Conservation (phyloP, 2,888 invertebrate genomes). For the Branchipolynoe longqiensis region DNA sequence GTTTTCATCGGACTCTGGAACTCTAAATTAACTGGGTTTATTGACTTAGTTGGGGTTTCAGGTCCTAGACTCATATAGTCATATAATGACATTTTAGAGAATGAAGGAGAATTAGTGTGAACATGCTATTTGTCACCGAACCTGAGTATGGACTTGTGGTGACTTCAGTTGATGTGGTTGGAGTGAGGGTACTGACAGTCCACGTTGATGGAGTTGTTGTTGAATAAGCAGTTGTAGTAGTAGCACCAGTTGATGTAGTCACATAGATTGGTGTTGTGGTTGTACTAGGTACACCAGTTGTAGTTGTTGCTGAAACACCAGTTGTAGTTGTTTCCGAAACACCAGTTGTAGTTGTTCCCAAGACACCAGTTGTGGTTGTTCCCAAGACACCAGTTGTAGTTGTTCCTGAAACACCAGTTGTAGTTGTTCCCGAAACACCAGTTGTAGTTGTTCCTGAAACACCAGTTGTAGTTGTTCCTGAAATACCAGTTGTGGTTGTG, state of each 20-base stretch:
- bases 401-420: neutral
- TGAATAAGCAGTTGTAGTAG: neutral
- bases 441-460: neutral
- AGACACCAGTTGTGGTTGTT: constrained; percentile 9
- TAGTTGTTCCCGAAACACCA: constrained; percentile 13
- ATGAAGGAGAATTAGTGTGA: too few relatives aligned
- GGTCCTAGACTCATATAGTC: too few relatives aligned
- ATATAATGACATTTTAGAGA: too few relatives aligned
- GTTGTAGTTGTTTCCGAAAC: neutral
- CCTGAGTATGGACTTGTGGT: neutral
- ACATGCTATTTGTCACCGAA: too few relatives aligned
- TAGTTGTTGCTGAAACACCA: neutral
- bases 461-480: neutral
- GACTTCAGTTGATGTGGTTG: neutral
- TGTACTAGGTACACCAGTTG: neutral
- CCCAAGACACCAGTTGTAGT: neutral
- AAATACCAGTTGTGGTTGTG: neutral
- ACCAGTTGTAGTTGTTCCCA: neutral
- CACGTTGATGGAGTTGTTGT: constrained; percentile 6
- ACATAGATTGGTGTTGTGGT: neutral
- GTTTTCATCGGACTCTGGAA: too few relatives aligned
- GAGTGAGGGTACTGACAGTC: neutral
- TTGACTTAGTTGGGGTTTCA: too few relatives aligned
- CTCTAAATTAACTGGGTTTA: too few relatives aligned
- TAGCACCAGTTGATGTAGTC: neutral